Base-by-base conservation (phyloP, 2,888 invertebrate species). In the Sesia apiformis region DNA sequence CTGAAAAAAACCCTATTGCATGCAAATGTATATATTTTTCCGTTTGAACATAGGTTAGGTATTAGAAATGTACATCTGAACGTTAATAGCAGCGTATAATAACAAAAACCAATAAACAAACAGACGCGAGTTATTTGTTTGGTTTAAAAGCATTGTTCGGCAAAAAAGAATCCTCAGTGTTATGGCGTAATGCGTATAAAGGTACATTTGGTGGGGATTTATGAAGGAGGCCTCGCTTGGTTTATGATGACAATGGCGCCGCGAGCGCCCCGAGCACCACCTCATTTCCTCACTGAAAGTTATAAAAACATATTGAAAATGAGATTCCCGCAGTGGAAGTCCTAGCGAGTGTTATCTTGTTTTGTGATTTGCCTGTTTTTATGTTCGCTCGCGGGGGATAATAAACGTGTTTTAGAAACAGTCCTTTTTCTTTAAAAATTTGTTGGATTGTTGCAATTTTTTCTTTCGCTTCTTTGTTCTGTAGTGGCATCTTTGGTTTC, bases 261-360 rank as follows among this genome's bases (percentile, higher is more conserved):
- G 67, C 71, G 70, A 76, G 69, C 76, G 83, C 84, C 61, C 81
- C 73, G 76, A 79, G 82, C 84, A 74, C 78, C 86, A 83, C 85
- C 88, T 88, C 86, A 89, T 89, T 88, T 89, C 88, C 89, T 84
- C 76, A 81, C 82, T 71, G 81, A 86, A 87, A 88, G 88, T 88
- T 88, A 89, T 89, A 88, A 89, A 89, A 88, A 88, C 89, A 88
- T 89, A 89, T 89, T 89, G 89, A 88, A 89, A 88, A 89, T 86
- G 85, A 88, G 88, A 88, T 88, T 82, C 85, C 74, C 81, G 75
- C 76, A 68, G 71, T 74, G 76, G 76, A 82, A 79, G 78, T 79
- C 84, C 81, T 76, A 77, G 76, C 77, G 74, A 86, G 80, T 84
- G 84, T 84, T 87, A 87, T 88, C 88, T 87, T 84, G 85, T 89